Base-by-base conservation (phyloP, 2,113 vertebrate species). In the Protobothrops flavoviridis region DNA sequence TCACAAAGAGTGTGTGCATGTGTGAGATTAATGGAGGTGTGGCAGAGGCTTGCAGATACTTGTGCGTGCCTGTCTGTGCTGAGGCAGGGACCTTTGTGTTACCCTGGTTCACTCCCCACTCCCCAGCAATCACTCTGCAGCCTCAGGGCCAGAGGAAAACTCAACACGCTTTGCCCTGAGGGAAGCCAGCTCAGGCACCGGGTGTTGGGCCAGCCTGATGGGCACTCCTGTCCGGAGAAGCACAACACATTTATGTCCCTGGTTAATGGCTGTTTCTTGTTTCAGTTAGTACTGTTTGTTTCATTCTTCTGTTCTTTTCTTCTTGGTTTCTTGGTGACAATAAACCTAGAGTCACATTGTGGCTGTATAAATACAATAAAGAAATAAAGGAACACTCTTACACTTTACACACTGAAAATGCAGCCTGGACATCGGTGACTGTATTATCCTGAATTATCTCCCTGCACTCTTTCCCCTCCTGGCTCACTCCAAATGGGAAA, bases 161-260 rank as follows among this genome's bases (percentile, higher is more conserved):
- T 39, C 69, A 45, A 20, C 17, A 7, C 2, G 33, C 7, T 43
- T 43, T 3, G 8, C 15, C 69, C 69, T 81, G 69, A 39, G 74
- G 74, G 8, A 21, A 9, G n/a, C 69, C n/a, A 0, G 15, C 17
- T 21, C 6, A 0, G 6, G 1, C n/a, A 81, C 6, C 8, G 33
- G 69, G 33, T n/a, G 17, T 39, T 7, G 6, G 64, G 12, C 29
- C 64, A 33, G n/a, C 33, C 17, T 3, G 74, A 43, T 39, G 33
- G 74, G 20, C 33, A 8, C 15, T 81, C 69, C 69, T 81, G 69
- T 20, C 69, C 69, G 1, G 69, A 39, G 69, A 39, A 81, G 69
- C 33, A 7, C 53, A 17, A 12, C 15, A 20, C 15, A 8, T 39
- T 81, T 2, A 13, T 81, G 33, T 21, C 74, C 33, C 33, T 21